Percentiles rank a stretch among this genome's conserved stretches.
Conservation (phyloP, 2,888 invertebrate species). For the Hofmannophila pseudospretella region DNA sequence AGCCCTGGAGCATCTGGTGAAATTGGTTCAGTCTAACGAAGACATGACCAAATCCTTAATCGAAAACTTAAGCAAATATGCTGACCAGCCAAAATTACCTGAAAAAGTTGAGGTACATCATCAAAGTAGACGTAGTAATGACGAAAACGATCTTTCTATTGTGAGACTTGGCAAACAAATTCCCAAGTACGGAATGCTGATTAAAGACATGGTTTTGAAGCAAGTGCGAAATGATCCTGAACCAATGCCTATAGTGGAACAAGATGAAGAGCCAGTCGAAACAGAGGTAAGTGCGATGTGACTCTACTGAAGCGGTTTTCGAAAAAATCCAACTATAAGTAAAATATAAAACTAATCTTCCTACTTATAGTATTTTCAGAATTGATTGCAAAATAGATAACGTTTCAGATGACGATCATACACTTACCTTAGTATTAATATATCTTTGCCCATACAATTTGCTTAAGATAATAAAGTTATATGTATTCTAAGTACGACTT, state of each 20-base stretch:
- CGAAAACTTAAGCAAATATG: conserved; percentile 29
- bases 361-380: too few relatives aligned
- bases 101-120: conserved; percentile 36
- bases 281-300: conserved; percentile 25
- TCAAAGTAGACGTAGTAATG: conserved; percentile 23
- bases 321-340: background rate
- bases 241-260: conserved; percentile 37
- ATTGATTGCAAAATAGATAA: too few relatives aligned
- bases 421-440: conserved; percentile 10
- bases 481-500: conserved; percentile 7
- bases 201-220: conserved; percentile 35
- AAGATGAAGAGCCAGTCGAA: conserved; percentile 11
- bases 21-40: conserved; percentile 29
- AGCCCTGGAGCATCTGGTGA: conserved; percentile 43
- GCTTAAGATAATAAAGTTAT: background rate
- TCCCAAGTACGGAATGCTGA: conserved; percentile 42
- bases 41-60: conserved; percentile 35
- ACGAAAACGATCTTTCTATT: conserved; percentile 28
- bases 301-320: conserved; percentile 22
- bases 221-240: conserved; percentile 30
- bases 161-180: conserved; percentile 38
- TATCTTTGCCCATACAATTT: background rate
- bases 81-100: conserved; percentile 37
- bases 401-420: conserved; percentile 12
- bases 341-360: too few relatives aligned